phyloP scores from a whole-genome alignment of 2,797 vertebrate genomes.

The Cirrhinus mrigala region DNA sequence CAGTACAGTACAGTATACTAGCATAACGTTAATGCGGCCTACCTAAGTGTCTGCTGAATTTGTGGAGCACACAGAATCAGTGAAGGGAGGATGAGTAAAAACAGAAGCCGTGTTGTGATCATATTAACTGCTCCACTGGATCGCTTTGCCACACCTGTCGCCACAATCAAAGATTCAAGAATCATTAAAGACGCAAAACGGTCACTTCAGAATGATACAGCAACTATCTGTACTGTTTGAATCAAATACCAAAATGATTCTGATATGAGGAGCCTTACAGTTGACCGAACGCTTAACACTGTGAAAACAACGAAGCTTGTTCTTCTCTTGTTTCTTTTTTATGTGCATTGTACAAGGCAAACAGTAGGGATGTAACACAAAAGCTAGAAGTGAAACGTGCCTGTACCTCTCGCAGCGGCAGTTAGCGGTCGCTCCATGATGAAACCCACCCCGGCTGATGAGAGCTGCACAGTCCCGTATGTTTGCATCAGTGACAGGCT shows the following conservation, averaged over 20 bases:
- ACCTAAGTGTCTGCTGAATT: constrained; percentile 24
- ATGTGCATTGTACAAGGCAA: too few species aligned
- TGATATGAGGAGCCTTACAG: background rate
- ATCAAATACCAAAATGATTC: background rate
- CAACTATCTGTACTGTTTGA: background rate
- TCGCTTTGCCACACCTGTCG: constrained; percentile 18
- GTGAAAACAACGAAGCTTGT: background rate
- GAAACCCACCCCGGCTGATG: constrained; percentile 8
- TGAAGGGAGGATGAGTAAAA: constrained; percentile 28
- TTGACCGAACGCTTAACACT: background rate
- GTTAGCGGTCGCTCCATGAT: constrained; percentile 10
- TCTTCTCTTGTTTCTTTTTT: background rate
- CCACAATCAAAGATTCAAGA: background rate
- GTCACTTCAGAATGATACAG: background rate
- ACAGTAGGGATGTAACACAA: background rate
- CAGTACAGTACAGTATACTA: background rate
- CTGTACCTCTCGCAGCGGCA: constrained; percentile 1
- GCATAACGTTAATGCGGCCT: background rate
- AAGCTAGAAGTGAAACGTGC: background rate
- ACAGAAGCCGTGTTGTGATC: constrained; percentile 8
- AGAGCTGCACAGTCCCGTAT: background rate
- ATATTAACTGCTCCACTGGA: constrained; percentile 18
- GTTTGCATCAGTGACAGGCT: constrained; percentile 34
- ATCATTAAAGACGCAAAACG: background rate
- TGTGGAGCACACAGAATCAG: constrained; percentile 34